phyloP scores from a whole-genome alignment of 2,113 vertebrate species.

The Sphyrna mokarran region DNA sequence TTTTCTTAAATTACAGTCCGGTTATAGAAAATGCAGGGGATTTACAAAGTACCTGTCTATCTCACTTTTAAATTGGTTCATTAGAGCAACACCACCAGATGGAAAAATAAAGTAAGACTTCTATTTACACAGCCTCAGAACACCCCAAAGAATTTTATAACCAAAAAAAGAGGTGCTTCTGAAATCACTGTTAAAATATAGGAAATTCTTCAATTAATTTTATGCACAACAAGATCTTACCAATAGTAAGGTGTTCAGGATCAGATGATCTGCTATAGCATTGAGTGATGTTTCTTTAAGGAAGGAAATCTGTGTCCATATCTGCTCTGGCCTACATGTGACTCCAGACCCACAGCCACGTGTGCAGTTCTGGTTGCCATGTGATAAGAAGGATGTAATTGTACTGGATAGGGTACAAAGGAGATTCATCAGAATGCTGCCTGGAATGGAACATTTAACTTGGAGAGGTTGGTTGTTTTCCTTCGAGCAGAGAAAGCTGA shows the following conservation, averaged over 20 bases:
- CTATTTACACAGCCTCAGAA: background rate
- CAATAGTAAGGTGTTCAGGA: background rate
- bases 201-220: background rate
- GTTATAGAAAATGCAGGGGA: background rate
- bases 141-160: background rate
- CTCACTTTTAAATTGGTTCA: background rate
- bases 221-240: background rate
- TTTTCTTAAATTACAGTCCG: background rate
- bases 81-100: background rate
- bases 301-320: too few species aligned
- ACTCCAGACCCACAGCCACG: too few species aligned
- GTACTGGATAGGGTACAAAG: too few species aligned
- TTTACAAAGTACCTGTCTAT: background rate
- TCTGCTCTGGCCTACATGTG: too few species aligned
- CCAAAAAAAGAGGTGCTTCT: background rate
- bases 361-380: too few species aligned
- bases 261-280: background rate
- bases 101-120: background rate
- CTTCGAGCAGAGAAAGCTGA: too few species aligned
- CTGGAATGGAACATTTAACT: too few species aligned
- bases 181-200: background rate
- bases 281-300: background rate
- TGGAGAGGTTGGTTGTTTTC: too few species aligned
- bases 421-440: too few species aligned
- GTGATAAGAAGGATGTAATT: too few species aligned